A percentile compares a stretch with the other conserved stretches of the same genome.
These are phyloP conservation scores for Spea bombifrons DNA, from an alignment of 2,113 vertebrate genomes.

Conservation along the genomic window DNA sequence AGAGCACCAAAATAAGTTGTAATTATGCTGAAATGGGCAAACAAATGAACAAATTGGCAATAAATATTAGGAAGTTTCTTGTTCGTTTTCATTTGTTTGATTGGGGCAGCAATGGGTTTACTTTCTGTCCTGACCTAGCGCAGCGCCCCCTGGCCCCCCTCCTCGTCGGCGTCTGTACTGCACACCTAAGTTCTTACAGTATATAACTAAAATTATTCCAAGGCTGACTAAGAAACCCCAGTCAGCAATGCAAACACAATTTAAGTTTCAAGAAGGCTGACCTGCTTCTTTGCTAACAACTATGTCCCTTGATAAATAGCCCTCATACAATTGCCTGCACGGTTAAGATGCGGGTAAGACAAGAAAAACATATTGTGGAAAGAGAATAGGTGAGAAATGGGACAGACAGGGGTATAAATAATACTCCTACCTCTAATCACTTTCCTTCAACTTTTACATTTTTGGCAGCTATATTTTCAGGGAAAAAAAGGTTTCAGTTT, in stretches of 20 bases:
- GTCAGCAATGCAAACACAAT: slow-evolving; percentile 11
- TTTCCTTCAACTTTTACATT: slow-evolving; percentile 34
- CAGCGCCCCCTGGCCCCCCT: too few relatives aligned
- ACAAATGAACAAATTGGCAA: too few relatives aligned
- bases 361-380: slow-evolving; percentile 21
- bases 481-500: slow-evolving; percentile 28
- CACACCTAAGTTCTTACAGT: too few relatives aligned
- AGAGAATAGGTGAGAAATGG: slow-evolving; percentile 39
- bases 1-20: too few relatives aligned
- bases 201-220: too few relatives aligned
- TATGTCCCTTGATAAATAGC: slow-evolving; percentile 37
- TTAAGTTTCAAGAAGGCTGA: slow-evolving; percentile 4
- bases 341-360: slow-evolving; percentile 28
- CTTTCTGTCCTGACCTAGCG: too few relatives aligned
- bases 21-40: too few relatives aligned
- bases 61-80: too few relatives aligned
- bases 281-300: slow-evolving; percentile 28
- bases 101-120: too few relatives aligned
- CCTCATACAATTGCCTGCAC: slow-evolving; percentile 13
- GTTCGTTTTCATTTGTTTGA: too few relatives aligned
- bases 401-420: slow-evolving; percentile 45
- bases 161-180: too few relatives aligned
- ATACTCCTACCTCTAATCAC: slow-evolving; percentile 36
- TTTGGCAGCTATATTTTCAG: slow-evolving; percentile 42
- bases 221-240: not conserved